These are phyloP conservation scores for Protomyctophum bolini DNA, from an alignment of 2,113 vertebrate species.

Conservation along the genomic window DNA sequence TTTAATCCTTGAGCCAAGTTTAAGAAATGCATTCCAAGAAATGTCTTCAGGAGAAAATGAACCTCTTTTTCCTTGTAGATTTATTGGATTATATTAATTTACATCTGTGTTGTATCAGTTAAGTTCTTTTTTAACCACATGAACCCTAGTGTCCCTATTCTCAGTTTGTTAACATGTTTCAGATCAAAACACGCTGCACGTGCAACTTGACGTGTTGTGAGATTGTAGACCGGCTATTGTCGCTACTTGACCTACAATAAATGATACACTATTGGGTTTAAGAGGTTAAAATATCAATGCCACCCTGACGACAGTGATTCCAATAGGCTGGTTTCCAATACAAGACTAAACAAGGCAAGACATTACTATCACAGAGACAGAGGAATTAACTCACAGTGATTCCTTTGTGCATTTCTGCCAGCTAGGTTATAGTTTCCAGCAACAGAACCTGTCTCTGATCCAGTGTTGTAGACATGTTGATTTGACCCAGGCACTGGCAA, in stretches of 20 bases:
- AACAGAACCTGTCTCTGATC: slow-evolving; percentile 30
- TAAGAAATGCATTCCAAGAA: slow-evolving; percentile 7
- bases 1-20: slow-evolving; percentile 2
- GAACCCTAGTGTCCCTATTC: no score
- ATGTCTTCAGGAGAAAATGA: neutral
- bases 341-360: slow-evolving; percentile 13
- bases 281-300: no score
- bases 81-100: slow-evolving; percentile 21
- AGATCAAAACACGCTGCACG: no score
- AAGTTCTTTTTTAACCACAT: no score
- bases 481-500: slow-evolving; percentile 27
- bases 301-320: slow-evolving; percentile 8
- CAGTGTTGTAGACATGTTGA: slow-evolving; percentile 19
- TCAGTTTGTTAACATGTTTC: no score
- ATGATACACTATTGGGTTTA: no score
- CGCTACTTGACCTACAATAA: no score
- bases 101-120: slow-evolving; percentile 30
- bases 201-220: no score
- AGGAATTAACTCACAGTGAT: slow-evolving; percentile 18
- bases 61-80: neutral
- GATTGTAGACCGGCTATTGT: no score
- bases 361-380: neutral
- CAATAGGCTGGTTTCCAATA: slow-evolving; percentile 10
- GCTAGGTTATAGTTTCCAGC: slow-evolving; percentile 43
- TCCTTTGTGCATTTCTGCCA: slow-evolving; percentile 22